Conservation (phyloP, 2,797 vertebrate genomes). For the Thalassophryne amazonica region DNA sequence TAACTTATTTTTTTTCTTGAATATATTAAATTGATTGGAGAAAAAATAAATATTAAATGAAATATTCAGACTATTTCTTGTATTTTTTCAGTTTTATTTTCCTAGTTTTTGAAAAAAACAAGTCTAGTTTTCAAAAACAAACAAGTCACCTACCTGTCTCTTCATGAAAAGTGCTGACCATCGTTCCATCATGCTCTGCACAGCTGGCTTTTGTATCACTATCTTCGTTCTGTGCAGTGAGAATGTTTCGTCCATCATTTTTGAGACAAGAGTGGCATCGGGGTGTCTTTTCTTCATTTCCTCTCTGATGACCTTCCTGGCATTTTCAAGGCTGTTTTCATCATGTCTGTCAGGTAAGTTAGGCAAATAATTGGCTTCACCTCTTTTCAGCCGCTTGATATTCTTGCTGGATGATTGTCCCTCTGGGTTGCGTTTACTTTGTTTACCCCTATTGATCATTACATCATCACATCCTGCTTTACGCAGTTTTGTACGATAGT, state of each 20-base stretch:
- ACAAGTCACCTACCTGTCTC: slow-evolving; percentile 1
- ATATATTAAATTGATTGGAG: no score
- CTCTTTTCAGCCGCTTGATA: slow-evolving; percentile 18
- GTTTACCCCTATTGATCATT: neutral
- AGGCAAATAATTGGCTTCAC: slow-evolving; percentile 18
- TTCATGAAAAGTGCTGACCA: slow-evolving; percentile 5
- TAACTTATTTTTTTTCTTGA: no score
- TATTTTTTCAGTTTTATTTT: no score
- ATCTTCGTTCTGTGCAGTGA: neutral
- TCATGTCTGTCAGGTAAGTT: slow-evolving; percentile 1
- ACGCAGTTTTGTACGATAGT: slow-evolving; percentile 14
- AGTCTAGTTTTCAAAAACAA: no score
- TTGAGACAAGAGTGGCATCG: neutral
- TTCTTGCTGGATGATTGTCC: slow-evolving; percentile 1
- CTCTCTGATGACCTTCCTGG: neutral
- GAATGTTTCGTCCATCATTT: slow-evolving; percentile 4
- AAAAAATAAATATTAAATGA: no score
- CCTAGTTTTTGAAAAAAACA: no score
- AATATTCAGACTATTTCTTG: no score
- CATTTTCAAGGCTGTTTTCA: slow-evolving; percentile 1
- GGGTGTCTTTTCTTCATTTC: slow-evolving; percentile 5
- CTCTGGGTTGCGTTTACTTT: neutral
- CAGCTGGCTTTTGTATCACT: neutral
- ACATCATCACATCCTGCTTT: slow-evolving; percentile 17
- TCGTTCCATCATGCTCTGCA: neutral